phyloP scores from a whole-genome alignment of 2,888 invertebrate species.

The Nephrocerus scutellatus region DNA sequence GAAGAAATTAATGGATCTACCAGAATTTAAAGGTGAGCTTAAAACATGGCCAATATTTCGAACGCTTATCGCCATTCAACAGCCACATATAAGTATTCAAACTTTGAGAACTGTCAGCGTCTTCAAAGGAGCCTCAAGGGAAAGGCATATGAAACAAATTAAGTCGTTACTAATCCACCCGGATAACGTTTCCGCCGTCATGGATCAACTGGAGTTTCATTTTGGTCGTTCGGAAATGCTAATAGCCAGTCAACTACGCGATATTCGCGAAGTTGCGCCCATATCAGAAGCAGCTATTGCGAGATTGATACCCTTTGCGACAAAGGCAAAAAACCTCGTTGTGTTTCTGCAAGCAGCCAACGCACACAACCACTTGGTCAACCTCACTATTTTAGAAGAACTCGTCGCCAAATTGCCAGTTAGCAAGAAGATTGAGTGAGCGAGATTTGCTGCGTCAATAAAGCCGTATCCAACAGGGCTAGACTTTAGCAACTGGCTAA shows the following conservation, averaged over 20 bases:
- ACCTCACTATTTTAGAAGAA: conserved; percentile 9
- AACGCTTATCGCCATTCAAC: no score
- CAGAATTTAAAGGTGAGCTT: no score
- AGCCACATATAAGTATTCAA: no score
- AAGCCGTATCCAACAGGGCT: conserved; percentile 3
- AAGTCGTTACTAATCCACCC: conserved; percentile 15
- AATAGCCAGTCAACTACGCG: conserved; percentile 13
- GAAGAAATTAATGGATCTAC: no score
- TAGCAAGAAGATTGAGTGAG: conserved; percentile 12
- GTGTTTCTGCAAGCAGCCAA: conserved; percentile 7
- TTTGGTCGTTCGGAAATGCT: conserved; percentile 18
- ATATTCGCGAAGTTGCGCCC: conserved; percentile 8
- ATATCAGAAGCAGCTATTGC: conserved; percentile 5
- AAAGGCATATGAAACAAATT: conserved; percentile 3
- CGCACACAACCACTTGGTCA: conserved; percentile 8
- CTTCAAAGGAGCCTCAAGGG: conserved; percentile 4
- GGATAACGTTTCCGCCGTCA: conserved; percentile 12
- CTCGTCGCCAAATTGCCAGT: conserved; percentile 8
- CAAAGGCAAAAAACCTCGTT: conserved; percentile 10
- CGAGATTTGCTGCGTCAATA: neutral
- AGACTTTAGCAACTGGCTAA: conserved; percentile 11
- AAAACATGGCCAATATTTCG: no score
- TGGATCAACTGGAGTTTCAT: conserved; percentile 15
- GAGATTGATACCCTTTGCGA: conserved; percentile 10
- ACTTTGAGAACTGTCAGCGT: no score